Evolutionary conservation across 2,888 invertebrate genomes (phyloP).

Genomic region (Volucella inflata): DNA sequence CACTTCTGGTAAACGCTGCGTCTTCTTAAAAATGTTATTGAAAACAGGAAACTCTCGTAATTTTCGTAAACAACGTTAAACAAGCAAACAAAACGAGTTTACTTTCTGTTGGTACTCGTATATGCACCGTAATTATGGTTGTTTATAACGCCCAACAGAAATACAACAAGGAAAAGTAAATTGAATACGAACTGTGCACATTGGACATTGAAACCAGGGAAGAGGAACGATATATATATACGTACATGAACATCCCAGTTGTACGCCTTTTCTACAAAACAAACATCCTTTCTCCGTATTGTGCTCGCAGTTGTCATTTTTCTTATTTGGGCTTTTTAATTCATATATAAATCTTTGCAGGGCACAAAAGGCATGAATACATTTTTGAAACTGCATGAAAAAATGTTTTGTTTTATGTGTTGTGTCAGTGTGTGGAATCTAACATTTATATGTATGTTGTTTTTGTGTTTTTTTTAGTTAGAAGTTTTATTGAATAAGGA

Average conservation of each 20-base stretch:
- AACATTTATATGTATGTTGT: slow-evolving; percentile 33
- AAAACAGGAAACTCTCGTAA: too few species aligned
- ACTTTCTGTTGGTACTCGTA: slow-evolving; percentile 15
- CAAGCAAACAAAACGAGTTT: too few species aligned
- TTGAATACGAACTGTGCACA: slow-evolving; percentile 41
- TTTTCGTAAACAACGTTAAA: too few species aligned
- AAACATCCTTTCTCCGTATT: slow-evolving; percentile 25
- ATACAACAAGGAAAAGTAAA: slow-evolving; percentile 59
- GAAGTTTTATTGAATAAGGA: slow-evolving; percentile 51
- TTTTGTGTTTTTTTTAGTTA: slow-evolving; percentile 57
- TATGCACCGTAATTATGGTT: slow-evolving; percentile 56
- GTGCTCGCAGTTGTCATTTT: slow-evolving; percentile 6
- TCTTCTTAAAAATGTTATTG: too few species aligned
- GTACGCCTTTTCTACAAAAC: slow-evolving; percentile 5
- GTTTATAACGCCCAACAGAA: slow-evolving; percentile 51
- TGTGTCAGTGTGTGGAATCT: slow-evolving; percentile 13
- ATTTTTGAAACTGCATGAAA: slow-evolving; percentile 42
- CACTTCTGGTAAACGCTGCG: too few species aligned
- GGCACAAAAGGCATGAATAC: slow-evolving; percentile 30
- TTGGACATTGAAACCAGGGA: slow-evolving; percentile 15
- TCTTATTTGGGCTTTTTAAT: slow-evolving; percentile 17
- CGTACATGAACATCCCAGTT: slow-evolving; percentile 29
- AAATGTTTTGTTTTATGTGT: slow-evolving; percentile 72
- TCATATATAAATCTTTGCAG: slow-evolving; percentile 53
- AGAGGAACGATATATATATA: slow-evolving; percentile 36